Evolutionary conservation across 2,888 invertebrate genomes (phyloP).

Genomic region (Nomada goodeniana): DNA sequence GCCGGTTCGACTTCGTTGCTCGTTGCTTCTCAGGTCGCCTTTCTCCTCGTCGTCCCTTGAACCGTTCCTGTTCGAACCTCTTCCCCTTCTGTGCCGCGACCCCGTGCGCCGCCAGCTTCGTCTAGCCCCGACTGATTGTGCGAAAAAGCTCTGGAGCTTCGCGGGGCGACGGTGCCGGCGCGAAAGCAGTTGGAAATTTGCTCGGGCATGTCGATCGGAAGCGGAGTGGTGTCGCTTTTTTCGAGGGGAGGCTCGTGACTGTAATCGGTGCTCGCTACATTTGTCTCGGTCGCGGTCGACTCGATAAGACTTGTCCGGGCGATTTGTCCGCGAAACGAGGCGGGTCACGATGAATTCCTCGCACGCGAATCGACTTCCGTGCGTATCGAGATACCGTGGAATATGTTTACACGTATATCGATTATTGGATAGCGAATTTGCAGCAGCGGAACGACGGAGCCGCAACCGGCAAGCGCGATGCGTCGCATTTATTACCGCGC

Average conservation of each 20-base stretch:
- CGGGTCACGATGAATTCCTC: conserved; percentile 49
- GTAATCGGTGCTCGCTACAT: conserved; percentile 9
- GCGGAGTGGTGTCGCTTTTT: neutral
- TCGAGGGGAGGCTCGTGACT: neutral
- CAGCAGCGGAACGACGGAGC: conserved; percentile 45
- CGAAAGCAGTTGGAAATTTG: neutral
- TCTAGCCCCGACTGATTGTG: too few species aligned
- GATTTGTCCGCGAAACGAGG: conserved; percentile 49
- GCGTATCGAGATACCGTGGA: conserved; percentile 54
- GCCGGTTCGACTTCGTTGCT: conserved; percentile 51
- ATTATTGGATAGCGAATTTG: conserved; percentile 47
- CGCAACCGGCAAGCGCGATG: conserved; percentile 44
- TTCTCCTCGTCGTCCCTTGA: conserved; percentile 16
- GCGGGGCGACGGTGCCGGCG: neutral
- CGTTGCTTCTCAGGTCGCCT: conserved; percentile 18
- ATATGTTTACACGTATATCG: conserved; percentile 57
- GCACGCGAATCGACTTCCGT: conserved; percentile 42
- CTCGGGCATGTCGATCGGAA: too few species aligned
- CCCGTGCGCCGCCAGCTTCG: too few species aligned
- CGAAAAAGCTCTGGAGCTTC: too few species aligned
- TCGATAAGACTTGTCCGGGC: conserved; percentile 32
- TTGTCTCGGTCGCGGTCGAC: conserved; percentile 8
- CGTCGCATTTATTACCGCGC: conserved; percentile 59
- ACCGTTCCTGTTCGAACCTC: too few species aligned
- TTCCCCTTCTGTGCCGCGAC: too few species aligned